phyloP scores from a whole-genome alignment of 2,113 vertebrate species.

The Pituophis catenifer region DNA sequence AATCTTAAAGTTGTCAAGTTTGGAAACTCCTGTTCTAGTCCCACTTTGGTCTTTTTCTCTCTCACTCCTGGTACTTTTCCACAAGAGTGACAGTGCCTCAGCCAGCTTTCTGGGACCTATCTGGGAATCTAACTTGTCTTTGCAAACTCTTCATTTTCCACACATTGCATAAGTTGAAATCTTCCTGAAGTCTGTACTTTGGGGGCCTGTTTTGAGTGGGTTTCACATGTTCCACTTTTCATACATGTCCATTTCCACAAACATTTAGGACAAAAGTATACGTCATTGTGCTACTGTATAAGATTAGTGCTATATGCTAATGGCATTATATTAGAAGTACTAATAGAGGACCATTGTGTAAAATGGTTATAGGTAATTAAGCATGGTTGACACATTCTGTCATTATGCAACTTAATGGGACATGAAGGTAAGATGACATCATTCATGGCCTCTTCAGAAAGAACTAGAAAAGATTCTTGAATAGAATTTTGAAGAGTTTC shows the following conservation, averaged over 20 bases:
- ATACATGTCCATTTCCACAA: not conserved
- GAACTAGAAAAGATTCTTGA: not conserved
- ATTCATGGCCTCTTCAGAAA: not conserved
- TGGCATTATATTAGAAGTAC: not conserved
- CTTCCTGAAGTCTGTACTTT: not conserved
- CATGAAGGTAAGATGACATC: not conserved
- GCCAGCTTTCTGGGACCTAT: not conserved
- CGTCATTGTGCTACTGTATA: not conserved
- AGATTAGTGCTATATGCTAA: not conserved
- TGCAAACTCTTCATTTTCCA: not conserved
- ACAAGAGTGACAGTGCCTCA: not conserved
- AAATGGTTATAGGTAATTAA: not conserved
- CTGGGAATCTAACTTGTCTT: not conserved
- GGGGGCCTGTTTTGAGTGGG: not conserved
- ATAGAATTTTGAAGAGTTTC: not conserved
- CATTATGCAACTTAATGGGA: not conserved
- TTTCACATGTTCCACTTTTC: not conserved
- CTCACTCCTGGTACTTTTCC: not conserved
- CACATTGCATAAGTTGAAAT: not conserved
- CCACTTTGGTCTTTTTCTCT: not conserved
- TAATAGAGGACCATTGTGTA: not conserved
- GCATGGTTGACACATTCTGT: not conserved
- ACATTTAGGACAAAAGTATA: not conserved
- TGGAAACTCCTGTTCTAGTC: not conserved
- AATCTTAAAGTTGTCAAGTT: not conserved